A percentile compares a stretch with the other conserved stretches of the same genome.
phyloP scores from a whole-genome alignment of 2,797 vertebrate genomes.

The Crax fasciolata region DNA sequence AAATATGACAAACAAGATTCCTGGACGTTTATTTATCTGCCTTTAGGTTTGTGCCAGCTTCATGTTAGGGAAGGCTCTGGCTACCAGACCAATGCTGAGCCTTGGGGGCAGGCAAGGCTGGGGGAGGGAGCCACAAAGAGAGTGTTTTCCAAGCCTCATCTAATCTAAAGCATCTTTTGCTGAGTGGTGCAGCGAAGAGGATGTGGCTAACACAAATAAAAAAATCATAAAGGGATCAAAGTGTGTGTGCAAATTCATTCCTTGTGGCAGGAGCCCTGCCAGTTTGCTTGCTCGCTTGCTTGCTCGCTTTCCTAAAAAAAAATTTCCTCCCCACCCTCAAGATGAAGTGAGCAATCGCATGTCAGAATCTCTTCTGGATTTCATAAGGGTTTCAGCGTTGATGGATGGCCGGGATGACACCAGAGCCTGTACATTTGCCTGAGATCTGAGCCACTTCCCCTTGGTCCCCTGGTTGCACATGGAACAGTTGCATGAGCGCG shows the following conservation, averaged over 20 bases:
- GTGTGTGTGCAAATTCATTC: slow-evolving; percentile 89
- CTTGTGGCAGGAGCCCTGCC: slow-evolving; percentile 88
- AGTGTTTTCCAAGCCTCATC: slow-evolving; percentile 52
- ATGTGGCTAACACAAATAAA: slow-evolving; percentile 93
- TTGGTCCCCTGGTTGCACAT: neutral
- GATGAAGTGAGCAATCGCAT: slow-evolving; percentile 13
- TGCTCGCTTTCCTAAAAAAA: neutral
- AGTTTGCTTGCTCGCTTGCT: slow-evolving; percentile 42
- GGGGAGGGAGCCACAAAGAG: neutral
- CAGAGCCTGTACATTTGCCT: neutral
- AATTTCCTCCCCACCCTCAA: neutral
- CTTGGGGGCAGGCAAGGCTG: neutral
- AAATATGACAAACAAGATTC: slow-evolving; percentile 50
- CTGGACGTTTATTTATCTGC: slow-evolving; percentile 58
- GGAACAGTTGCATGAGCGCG: slow-evolving; percentile 1
- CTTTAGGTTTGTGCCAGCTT: slow-evolving; percentile 60
- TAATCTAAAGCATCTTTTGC: slow-evolving; percentile 94
- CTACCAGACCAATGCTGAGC: slow-evolving; percentile 24
- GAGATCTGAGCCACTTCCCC: slow-evolving; percentile 50
- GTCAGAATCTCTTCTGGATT: slow-evolving; percentile 77
- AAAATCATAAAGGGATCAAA: slow-evolving; percentile 93
- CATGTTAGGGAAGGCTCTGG: slow-evolving; percentile 25
- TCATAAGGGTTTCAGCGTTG: slow-evolving; percentile 76
- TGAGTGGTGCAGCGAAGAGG: slow-evolving; percentile 86
- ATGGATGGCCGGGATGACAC: slow-evolving; percentile 75